These are phyloP conservation scores for Astropecten irregularis DNA, from an alignment of 53 echinoderm and acorn worm genomes.

Conservation along the genomic window DNA sequence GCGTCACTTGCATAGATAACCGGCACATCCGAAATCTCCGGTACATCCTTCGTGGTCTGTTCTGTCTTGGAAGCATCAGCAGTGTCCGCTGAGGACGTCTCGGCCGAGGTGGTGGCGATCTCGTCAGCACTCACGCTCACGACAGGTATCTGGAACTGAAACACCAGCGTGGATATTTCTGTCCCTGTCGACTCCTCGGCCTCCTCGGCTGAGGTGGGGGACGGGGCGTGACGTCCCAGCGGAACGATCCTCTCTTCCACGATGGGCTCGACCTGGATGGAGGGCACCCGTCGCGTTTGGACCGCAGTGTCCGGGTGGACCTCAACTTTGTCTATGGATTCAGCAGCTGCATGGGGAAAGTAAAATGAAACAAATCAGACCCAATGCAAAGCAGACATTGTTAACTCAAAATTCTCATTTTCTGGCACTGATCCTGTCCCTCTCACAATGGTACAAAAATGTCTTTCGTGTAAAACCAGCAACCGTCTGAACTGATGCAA, in stretches of 20 bases:
- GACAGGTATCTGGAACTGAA: slow-evolving; percentile 13
- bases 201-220: background rate
- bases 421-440: too few species aligned
- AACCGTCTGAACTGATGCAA: too few species aligned
- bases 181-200: slow-evolving; percentile 1
- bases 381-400: background rate
- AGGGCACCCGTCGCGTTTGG: slow-evolving; percentile 20
- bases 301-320: background rate
- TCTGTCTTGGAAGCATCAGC: background rate
- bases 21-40: background rate
- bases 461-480: too few species aligned
- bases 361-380: background rate
- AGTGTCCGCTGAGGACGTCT: background rate
- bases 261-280: slow-evolving; percentile 48
- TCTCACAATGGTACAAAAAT: too few species aligned
- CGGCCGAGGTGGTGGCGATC: background rate
- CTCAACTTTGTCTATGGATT: background rate
- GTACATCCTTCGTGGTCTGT: background rate
- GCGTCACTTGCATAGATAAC: background rate
- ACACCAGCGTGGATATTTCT: slow-evolving; percentile 32
- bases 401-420: too few species aligned
- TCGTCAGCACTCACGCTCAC: background rate
- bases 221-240: background rate
- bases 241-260: slow-evolving; percentile 51
- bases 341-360: background rate